Evolutionary conservation across 2,113 vertebrate genomes (phyloP).

Genomic region (Leucopsar rothschildi): DNA sequence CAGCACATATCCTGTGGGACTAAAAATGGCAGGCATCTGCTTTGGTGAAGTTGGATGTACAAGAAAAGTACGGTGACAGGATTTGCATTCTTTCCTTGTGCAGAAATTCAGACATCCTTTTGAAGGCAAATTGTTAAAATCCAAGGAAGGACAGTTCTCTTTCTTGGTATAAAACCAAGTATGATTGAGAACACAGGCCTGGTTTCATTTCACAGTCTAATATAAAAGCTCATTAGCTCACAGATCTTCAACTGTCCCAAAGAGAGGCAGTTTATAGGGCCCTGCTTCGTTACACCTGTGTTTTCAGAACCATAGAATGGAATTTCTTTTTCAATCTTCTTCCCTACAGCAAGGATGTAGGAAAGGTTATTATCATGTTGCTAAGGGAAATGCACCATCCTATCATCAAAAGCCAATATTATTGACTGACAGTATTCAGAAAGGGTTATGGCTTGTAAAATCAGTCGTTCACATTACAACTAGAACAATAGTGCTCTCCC

Average conservation of each 20-base stretch:
- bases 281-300: background rate
- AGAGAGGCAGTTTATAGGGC: background rate
- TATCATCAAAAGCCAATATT: constrained; percentile 47
- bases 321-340: constrained; percentile 25
- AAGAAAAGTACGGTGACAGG: background rate
- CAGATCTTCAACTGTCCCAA: background rate
- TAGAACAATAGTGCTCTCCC: constrained; percentile 33
- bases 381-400: constrained; percentile 41
- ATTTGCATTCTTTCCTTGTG: background rate
- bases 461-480: background rate
- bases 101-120: background rate
- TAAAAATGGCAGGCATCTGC: background rate
- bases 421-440: constrained; percentile 34
- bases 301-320: background rate
- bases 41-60: background rate
- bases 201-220: constrained; percentile 23
- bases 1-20: background rate
- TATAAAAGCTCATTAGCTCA: constrained; percentile 11
- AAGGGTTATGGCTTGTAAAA: constrained; percentile 38
- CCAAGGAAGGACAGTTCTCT: background rate
- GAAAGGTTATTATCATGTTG: constrained; percentile 43
- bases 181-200: background rate
- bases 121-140: background rate
- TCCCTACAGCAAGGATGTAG: background rate
- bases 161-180: background rate